Base-by-base conservation (phyloP, 2,797 vertebrate species). In the Mastacembelus armatus region DNA sequence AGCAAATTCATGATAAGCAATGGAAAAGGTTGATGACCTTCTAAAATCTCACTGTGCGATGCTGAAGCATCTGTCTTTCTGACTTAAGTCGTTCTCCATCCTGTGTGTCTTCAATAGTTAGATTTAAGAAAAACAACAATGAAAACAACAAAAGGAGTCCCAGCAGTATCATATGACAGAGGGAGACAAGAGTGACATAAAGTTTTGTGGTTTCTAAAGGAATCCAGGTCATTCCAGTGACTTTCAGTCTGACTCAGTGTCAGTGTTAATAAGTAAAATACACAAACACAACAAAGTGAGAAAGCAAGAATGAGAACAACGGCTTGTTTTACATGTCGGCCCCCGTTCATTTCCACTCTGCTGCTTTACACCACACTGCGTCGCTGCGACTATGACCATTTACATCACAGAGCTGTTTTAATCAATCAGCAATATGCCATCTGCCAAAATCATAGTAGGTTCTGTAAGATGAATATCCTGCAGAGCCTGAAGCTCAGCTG, bases 181-280 rank as follows among this genome's bases (percentile, higher is more conserved):
- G 24, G 16, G 42, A 71, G 61, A 60, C 40, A n/a, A 75, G 54
- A 86, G 85, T 70, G 66, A 77, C 84, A 75, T 66, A 29, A 40
- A 91, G 87, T 86, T 88, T 86, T 40, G 88, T 74, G 87, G 82
- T 91, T 91, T 81, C 35, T 26, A 21, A 51, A 85, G 57, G 78
- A 88, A 85, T 85, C 58, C 40, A 33, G 10, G 52, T 74, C 65
- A 47, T 40, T 78, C 69, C 52, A 38, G 21, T 15, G 24, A 69
- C 36, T 55, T 57, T 66, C 7, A 15, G 70, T 72, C 27, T 39
- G 62, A 67, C 59, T 55, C 68, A 79, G 14, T 82, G 64, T 64
- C 26, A 16, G 54, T 21, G 54, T 71, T 64, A 54, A 71, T 50
- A 16, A 71, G 50, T 54, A 2, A 52, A 77, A 64, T 44, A 61